Percentiles rank a stretch among this genome's conserved stretches.
Evolutionary conservation across 2,113 vertebrate genomes (phyloP).

Genomic region (Fulica atra): DNA sequence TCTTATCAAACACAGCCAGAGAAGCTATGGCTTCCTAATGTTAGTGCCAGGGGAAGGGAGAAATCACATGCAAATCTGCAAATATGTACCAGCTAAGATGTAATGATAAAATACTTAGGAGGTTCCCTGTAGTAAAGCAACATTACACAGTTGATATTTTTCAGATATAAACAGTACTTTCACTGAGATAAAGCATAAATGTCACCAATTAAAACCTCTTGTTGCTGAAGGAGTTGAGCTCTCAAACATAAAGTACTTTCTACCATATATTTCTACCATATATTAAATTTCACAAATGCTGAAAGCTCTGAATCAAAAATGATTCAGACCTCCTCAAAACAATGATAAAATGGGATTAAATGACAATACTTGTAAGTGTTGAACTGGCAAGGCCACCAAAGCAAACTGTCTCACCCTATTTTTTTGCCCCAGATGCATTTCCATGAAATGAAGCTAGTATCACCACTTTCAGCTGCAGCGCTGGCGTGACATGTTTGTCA

Average conservation of each 20-base stretch:
- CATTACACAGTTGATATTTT: not conserved
- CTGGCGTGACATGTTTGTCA: not conserved
- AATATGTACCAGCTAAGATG: not conserved
- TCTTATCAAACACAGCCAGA: not conserved
- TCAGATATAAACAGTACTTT: not conserved
- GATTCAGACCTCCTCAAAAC: not conserved
- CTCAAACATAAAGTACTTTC: not conserved
- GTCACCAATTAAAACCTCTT: not conserved
- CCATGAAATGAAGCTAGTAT: not conserved
- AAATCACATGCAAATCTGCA: not conserved
- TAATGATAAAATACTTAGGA: not conserved
- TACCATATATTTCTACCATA: not conserved
- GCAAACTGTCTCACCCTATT: not conserved
- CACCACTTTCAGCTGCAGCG: not conserved
- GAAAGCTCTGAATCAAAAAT: not conserved
- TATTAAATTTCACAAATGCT: not conserved
- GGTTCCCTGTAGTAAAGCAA: not conserved
- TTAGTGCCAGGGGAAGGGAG: too few species aligned
- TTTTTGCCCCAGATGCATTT: not conserved
- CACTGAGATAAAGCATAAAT: not conserved
- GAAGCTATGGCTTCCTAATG: not conserved
- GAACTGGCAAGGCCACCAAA: not conserved
- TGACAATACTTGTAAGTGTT: not conserved
- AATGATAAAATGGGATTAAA: not conserved
- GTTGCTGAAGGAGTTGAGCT: not conserved